A percentile compares a stretch with the other conserved stretches of the same genome.
These are phyloP conservation scores for Oreochromis tanganicae DNA, from an alignment of 2,113 vertebrate species.

Conservation along the genomic window DNA sequence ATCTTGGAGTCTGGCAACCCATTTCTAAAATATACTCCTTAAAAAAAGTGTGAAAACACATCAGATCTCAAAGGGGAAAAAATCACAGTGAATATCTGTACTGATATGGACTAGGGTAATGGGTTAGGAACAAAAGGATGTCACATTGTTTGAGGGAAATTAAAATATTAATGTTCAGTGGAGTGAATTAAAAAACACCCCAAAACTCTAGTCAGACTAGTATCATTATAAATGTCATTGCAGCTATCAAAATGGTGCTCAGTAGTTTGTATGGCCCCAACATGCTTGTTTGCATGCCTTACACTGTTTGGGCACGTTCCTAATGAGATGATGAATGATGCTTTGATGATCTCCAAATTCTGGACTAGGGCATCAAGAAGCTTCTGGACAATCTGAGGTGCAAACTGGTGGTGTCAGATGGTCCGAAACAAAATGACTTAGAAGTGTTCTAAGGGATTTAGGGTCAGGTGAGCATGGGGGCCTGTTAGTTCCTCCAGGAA, in stretches of 20 bases:
- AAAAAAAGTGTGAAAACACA: background rate
- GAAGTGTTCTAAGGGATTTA: background rate
- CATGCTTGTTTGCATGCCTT: rapidly evolving
- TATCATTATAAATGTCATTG: background rate
- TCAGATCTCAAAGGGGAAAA: rapidly evolving
- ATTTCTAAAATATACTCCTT: background rate
- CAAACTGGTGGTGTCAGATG: background rate
- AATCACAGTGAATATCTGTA: background rate
- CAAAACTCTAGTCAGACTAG: background rate
- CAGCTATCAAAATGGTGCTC: background rate
- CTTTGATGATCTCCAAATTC: background rate
- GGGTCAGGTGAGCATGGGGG: background rate
- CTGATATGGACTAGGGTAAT: background rate
- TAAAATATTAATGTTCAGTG: background rate
- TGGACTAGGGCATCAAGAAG: background rate
- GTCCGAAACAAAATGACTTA: rapidly evolving
- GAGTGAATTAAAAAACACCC: background rate
- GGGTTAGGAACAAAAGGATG: background rate
- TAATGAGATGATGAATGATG: background rate
- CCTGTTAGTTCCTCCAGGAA: background rate
- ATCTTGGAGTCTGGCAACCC: background rate
- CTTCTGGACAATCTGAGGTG: background rate
- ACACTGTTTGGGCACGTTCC: background rate
- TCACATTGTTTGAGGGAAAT: background rate
- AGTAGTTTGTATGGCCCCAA: background rate